phyloP scores from a whole-genome alignment of 30 jellyfish, hydroid and myxozoan genomes.

The Aurelia sp. region DNA sequence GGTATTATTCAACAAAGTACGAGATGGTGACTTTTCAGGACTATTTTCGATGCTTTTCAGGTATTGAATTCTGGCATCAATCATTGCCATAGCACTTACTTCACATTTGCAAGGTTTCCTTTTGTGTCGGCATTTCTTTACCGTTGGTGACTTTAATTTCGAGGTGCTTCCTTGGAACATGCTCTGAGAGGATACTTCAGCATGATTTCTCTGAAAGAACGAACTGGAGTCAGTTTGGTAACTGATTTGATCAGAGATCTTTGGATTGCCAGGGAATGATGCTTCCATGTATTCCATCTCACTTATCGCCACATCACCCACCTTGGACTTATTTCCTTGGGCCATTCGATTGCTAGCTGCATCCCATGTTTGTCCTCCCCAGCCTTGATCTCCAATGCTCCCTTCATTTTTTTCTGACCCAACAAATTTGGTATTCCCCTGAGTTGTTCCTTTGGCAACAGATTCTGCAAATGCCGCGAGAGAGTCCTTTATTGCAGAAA shows the following conservation, averaged over 20 bases:
- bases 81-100: slow-evolving; percentile 3
- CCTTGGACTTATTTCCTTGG: not conserved
- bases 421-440: not conserved
- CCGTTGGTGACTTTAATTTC: not conserved
- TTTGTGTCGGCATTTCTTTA: slow-evolving; percentile 44
- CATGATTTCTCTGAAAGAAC: not conserved
- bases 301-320: not conserved
- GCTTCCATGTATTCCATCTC: not conserved
- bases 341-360: not conserved
- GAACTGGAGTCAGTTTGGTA: not conserved
- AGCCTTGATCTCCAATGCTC: not conserved
- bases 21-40: not conserved
- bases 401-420: not conserved
- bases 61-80: not conserved
- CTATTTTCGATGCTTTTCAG: not conserved
- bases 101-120: slow-evolving; percentile 61
- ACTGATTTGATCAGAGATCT: not conserved
- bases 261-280: not conserved
- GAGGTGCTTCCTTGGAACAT: not conserved
- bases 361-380: not conserved
- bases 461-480: slow-evolving; percentile 4
- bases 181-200: not conserved
- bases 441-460: not conserved
- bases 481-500: slow-evolving; percentile 8
- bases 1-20: too few species aligned